phyloP scores from a whole-genome alignment of 2,888 invertebrate species.

The Eudasyphora cyanicolor region DNA sequence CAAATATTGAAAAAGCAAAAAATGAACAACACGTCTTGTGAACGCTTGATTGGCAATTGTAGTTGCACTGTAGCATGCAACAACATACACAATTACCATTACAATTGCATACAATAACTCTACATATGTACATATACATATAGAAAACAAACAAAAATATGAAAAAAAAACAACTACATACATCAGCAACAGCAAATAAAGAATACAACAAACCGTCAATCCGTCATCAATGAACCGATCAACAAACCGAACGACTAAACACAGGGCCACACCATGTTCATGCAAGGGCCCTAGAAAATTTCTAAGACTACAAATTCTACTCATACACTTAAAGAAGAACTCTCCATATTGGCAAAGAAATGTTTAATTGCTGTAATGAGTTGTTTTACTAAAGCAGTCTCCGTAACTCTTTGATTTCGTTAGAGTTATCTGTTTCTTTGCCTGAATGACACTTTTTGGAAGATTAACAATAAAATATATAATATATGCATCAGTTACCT shows the following conservation, averaged over 20 bases:
- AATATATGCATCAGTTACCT: too few species aligned
- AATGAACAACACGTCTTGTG: slow-evolving; percentile 56
- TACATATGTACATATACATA: background rate
- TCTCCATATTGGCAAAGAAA: too few species aligned
- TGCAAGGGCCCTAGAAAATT: background rate
- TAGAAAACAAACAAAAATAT: background rate
- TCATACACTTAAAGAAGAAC: too few species aligned
- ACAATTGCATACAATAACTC: slow-evolving; percentile 26
- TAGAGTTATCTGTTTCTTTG: too few species aligned
- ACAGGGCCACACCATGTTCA: background rate
- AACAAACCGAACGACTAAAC: slow-evolving; percentile 17
- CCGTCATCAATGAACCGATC: slow-evolving; percentile 23
- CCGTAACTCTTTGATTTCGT: too few species aligned
- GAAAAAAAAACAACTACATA: slow-evolving; percentile 39
- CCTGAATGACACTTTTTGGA: too few species aligned
- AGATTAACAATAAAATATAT: too few species aligned
- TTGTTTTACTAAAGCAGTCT: too few species aligned
- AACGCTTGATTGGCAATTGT: slow-evolving; percentile 68
- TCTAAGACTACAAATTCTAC: background rate
- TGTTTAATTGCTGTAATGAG: too few species aligned
- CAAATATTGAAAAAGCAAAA: slow-evolving; percentile 29
- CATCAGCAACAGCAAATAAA: slow-evolving; percentile 32
- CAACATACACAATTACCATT: slow-evolving; percentile 39
- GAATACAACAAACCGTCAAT: slow-evolving; percentile 14
- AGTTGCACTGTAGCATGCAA: slow-evolving; percentile 64